These are phyloP conservation scores for Polylopha cassiicola DNA, from an alignment of 2,888 invertebrate genomes.

Conservation along the genomic window DNA sequence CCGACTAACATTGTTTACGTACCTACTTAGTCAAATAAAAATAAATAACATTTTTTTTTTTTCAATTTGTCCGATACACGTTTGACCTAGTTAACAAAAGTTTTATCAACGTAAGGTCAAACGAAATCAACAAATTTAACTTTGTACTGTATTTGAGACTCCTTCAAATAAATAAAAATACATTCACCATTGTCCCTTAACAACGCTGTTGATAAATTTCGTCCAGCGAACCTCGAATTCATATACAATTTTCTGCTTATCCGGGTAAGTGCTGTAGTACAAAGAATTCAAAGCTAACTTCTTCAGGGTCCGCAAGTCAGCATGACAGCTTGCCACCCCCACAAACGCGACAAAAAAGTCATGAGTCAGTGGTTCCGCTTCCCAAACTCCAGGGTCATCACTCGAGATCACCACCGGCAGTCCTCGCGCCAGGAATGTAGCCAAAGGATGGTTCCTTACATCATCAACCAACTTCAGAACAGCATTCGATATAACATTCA, in stretches of 20 bases:
- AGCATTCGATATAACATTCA: conserved; percentile 88
- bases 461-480: conserved; percentile 83
- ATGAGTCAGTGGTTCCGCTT: conserved; percentile 82
- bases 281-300: conserved; percentile 86
- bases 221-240: conserved; percentile 65
- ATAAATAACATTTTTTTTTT: too few relatives aligned
- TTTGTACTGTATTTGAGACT: neutral
- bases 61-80: too few relatives aligned
- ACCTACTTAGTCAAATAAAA: too few relatives aligned
- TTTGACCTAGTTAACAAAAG: too few relatives aligned
- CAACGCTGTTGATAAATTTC: conserved; percentile 50
- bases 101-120: too few relatives aligned
- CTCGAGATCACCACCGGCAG: conserved; percentile 86
- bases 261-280: conserved; percentile 78
- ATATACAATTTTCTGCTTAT: conserved; percentile 51
- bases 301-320: conserved; percentile 84
- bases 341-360: conserved; percentile 89
- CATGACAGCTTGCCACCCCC: conserved; percentile 82
- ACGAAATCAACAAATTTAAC: neutral
- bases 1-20: too few relatives aligned
- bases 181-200: conserved; percentile 37
- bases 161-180: too few relatives aligned
- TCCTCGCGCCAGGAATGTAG: conserved; percentile 79
- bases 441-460: conserved; percentile 85
- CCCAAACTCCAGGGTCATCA: conserved; percentile 89